Base-by-base conservation (phyloP, 2,888 invertebrate species). In the Orthonevra nobilis region DNA sequence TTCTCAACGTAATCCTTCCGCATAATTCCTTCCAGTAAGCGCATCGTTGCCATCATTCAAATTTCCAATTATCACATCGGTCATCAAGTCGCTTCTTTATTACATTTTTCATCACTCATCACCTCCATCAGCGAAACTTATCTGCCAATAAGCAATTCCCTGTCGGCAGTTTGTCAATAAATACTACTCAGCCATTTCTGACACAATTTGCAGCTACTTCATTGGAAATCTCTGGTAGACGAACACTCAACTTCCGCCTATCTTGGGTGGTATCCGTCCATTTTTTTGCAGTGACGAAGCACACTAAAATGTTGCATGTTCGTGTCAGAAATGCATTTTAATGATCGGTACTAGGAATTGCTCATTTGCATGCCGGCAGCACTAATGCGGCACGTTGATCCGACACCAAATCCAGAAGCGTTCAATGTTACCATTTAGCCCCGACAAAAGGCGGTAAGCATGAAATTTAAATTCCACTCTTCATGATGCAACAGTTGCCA, bases 181-280 rank as follows among this genome's bases (percentile, higher is more conserved):
- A 68, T 74, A 69, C 74, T 28, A 42, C 42, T 36, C 34, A 15
- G 15, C 42, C 42, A 60, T 68, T 46, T 44, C 60, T 54, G 60
- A 46, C 68, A 60, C 73, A 68, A 68, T 74, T 74, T 68, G 52
- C 68, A 60, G 73, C 42, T 60, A 52, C 66, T 74, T 52, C 44
- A 68, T 46, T 52, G 4, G 14, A 40, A 60, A 23, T 52, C 52
- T 52, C 60, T 44, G 73, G 34, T 74, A 54, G 54, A 2, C 1
- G 60, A n/a, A n/a, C n/a, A n/a, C 40, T 74, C 15, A 30, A 74
- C 54, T 74, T 74, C 68, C 74, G 60, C 44, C 44, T 28, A n/a
- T 48, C 38, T 20, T 56, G 30, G 50, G 52, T 10, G 63, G 52
- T 28, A 34, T 50, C 34, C 12, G 12, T 34, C 14, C n/a, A 10